Evolutionary conservation across 2,888 invertebrate species (phyloP).

Genomic region (Caenorhabditis angaria): DNA sequence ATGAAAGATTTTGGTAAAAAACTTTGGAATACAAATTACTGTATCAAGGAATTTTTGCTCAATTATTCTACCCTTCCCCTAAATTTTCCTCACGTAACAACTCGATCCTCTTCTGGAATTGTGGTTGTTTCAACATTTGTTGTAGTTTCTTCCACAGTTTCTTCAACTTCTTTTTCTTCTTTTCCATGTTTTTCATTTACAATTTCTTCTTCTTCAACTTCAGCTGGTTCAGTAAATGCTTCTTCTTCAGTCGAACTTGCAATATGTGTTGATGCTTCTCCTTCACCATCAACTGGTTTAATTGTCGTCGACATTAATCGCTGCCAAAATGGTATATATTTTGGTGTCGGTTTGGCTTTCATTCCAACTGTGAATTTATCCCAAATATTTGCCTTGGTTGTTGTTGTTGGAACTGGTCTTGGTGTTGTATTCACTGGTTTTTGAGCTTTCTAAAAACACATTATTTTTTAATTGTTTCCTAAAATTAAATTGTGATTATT

Average conservation of each 20-base stretch:
- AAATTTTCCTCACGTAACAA: constrained; percentile 35
- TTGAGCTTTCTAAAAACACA: constrained; percentile 28
- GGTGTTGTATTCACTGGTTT: constrained; percentile 10
- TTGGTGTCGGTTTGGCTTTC: constrained; percentile 61
- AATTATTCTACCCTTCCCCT: too few species aligned
- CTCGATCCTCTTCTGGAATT: constrained; percentile 41
- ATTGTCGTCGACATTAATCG: constrained; percentile 59
- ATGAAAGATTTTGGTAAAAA: too few species aligned
- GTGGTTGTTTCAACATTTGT: constrained; percentile 5
- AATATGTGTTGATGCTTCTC: constrained; percentile 30
- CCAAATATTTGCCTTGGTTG: constrained; percentile 62
- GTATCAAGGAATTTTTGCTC: too few species aligned
- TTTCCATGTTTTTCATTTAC: constrained; percentile 18
- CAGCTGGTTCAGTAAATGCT: background rate
- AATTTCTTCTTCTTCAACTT: constrained; percentile 6
- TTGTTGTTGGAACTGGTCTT: constrained; percentile 39
- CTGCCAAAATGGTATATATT: constrained; percentile 71
- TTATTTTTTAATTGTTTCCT: background rate
- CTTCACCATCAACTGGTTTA: constrained; percentile 40
- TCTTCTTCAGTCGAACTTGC: constrained; percentile 10
- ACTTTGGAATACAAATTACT: too few species aligned
- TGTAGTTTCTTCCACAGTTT: background rate
- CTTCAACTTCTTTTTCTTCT: constrained; percentile 2
- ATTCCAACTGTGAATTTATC: constrained; percentile 64
- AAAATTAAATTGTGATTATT: constrained; percentile 6